A percentile compares a stretch with the other conserved stretches of the same genome.
These are phyloP conservation scores for Oscheius sp. DNA, from an alignment of 2,888 invertebrate genomes.

Conservation along the genomic window DNA sequence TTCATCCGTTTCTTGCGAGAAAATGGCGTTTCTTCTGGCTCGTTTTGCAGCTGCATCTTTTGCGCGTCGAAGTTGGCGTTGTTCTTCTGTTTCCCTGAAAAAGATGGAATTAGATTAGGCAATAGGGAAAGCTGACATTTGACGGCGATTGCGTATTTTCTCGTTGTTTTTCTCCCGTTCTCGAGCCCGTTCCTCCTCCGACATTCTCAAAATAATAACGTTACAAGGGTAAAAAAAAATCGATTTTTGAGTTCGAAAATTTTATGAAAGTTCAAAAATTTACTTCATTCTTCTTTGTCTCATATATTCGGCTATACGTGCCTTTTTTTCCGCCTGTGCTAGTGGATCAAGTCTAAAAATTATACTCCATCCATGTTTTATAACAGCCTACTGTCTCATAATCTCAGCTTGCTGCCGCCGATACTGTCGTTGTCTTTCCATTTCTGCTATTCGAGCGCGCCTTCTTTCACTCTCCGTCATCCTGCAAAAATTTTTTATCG, in stretches of 20 bases:
- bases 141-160: background rate
- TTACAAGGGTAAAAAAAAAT: no score
- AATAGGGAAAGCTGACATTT: background rate
- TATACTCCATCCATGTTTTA: no score
- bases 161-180: background rate
- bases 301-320: background rate
- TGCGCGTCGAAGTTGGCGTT: background rate
- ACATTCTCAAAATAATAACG: background rate
- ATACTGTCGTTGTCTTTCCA: no score
- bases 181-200: background rate
- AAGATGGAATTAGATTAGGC: background rate
- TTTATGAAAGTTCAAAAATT: background rate
- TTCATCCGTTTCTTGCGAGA: background rate
- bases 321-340: no score
- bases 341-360: no score
- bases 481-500: no score
- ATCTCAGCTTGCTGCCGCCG: no score
- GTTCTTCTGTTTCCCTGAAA: background rate
- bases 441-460: no score
- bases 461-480: no score
- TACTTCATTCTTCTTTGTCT: background rate
- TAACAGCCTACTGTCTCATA: no score
- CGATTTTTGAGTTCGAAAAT: background rate
- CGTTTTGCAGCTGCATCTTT: background rate
- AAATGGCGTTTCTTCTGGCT: background rate